Conservation (phyloP, 2,113 vertebrate species). For the Odontophorus gujanensis region DNA sequence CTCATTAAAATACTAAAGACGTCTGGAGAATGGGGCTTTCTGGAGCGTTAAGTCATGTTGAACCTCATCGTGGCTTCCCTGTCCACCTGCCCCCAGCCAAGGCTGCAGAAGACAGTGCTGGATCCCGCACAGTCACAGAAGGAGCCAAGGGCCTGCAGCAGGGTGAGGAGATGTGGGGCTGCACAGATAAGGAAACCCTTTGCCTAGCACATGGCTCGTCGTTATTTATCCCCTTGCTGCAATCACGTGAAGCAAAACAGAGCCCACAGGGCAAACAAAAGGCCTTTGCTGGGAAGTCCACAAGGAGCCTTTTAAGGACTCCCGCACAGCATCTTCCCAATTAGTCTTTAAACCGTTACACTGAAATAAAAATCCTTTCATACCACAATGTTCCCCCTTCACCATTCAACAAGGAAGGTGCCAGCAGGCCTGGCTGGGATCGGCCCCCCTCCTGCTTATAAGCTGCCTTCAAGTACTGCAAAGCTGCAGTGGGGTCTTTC, state of each 20-base stretch:
- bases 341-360: constrained; percentile 28
- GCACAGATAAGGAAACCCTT: constrained; percentile 31
- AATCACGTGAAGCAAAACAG: constrained; percentile 29
- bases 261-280: constrained; percentile 61
- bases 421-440: neutral
- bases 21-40: constrained; percentile 32
- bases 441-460: too few relatives aligned
- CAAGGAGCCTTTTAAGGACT: constrained; percentile 71
- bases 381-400: constrained; percentile 11
- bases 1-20: constrained; percentile 43
- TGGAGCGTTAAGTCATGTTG: neutral
- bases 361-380: neutral
- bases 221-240: neutral
- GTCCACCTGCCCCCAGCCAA: neutral
- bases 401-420: neutral
- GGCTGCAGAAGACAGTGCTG: neutral
- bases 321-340: constrained; percentile 31
- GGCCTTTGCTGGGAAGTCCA: constrained; percentile 62
- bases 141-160: neutral
- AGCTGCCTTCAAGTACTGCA: too few relatives aligned
- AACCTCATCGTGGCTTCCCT: neutral
- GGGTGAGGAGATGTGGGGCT: neutral
- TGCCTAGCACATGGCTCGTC: neutral
- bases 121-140: neutral
- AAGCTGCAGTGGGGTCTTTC: too few relatives aligned